Conservation (phyloP, 2,113 vertebrate species). For the Montifringilla adamsi region DNA sequence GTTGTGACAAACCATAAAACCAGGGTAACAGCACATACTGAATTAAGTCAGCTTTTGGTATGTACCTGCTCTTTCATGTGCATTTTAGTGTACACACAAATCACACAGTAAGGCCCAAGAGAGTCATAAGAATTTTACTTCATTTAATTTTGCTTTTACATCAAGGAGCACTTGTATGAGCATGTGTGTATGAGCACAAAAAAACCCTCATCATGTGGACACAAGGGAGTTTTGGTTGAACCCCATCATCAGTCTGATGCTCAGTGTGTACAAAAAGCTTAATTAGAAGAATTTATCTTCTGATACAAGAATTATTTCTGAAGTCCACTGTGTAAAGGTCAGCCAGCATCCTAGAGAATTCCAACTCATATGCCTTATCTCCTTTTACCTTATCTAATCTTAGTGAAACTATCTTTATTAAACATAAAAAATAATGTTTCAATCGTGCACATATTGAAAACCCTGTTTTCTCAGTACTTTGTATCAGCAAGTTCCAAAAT, state of each 20-base stretch:
- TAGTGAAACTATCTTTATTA: neutral
- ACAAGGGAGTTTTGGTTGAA: neutral
- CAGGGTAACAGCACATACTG: neutral
- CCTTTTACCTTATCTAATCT: constrained; percentile 9
- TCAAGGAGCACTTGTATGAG: neutral
- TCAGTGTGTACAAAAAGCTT: neutral
- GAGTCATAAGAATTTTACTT: neutral
- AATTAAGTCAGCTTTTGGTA: neutral
- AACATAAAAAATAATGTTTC: neutral
- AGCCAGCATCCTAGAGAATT: neutral
- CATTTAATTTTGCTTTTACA: neutral
- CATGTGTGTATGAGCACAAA: neutral
- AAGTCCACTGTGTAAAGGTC: neutral
- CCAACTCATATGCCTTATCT: neutral
- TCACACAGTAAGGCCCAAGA: neutral
- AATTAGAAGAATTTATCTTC: neutral
- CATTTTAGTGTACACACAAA: neutral
- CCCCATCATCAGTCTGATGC: neutral
- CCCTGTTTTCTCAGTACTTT: neutral
- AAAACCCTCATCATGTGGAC: neutral
- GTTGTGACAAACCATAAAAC: neutral
- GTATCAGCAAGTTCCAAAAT: neutral
- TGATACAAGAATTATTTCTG: neutral
- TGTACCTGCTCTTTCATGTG: neutral
- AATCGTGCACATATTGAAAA: neutral